These are phyloP conservation scores for Gastracanthus pulcherrimus DNA, from an alignment of 2,888 invertebrate genomes.

Conservation along the genomic window DNA sequence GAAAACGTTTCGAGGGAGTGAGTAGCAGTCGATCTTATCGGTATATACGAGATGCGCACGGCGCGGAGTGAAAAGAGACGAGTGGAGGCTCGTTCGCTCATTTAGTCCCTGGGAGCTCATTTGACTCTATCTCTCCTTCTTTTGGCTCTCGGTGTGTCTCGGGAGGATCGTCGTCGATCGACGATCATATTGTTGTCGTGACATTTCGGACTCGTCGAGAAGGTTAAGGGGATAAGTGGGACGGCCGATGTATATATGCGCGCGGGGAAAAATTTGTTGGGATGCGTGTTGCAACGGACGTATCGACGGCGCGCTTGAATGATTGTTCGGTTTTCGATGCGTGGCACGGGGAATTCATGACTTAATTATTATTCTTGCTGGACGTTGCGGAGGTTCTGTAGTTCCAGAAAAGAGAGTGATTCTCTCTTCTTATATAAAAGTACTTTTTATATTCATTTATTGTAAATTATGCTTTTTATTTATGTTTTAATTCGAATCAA, in stretches of 20 bases:
- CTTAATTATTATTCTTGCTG: background rate
- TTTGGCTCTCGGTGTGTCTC: background rate
- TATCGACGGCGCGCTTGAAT: background rate
- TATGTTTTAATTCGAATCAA: too few relatives aligned
- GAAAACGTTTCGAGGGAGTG: background rate
- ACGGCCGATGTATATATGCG: background rate
- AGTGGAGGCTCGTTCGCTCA: background rate
- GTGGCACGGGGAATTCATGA: background rate
- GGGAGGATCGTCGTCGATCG: conserved; percentile 7
- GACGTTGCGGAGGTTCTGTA: too few relatives aligned
- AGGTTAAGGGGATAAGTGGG: conserved; percentile 2
- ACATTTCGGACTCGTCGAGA: background rate
- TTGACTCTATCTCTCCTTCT: background rate
- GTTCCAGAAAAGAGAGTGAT: too few relatives aligned
- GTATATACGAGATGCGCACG: background rate
- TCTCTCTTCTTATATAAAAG: too few relatives aligned
- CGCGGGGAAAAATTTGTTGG: background rate
- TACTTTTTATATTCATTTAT: too few relatives aligned
- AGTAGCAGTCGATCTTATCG: background rate
- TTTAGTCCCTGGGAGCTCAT: background rate
- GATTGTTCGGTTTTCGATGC: conserved; percentile 1
- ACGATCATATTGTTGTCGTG: conserved; percentile 14
- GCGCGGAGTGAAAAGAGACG: background rate
- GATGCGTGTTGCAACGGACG: background rate
- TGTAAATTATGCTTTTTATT: too few relatives aligned